Conservation (phyloP, 1,140 invertebrate species). For the Meteorus sp. region DNA sequence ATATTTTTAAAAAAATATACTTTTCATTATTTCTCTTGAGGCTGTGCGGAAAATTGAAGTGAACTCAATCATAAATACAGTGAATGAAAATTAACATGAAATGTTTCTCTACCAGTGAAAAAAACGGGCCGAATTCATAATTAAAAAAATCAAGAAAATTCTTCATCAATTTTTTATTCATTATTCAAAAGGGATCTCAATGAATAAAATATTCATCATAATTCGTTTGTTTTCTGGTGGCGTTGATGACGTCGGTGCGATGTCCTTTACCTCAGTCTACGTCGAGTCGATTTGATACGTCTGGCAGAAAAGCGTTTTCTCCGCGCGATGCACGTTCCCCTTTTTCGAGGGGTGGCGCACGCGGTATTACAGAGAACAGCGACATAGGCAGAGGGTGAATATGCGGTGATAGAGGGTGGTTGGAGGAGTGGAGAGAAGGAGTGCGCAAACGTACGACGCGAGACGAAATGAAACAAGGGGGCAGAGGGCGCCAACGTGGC, state of each 20-base stretch:
- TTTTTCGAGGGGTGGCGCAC: constrained; percentile 1
- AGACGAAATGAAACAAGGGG: constrained; percentile 16
- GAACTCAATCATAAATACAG: too few species aligned
- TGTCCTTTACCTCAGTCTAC: constrained; percentile 38
- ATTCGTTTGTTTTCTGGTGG: background rate
- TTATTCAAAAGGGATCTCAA: too few species aligned
- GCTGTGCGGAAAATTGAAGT: too few species aligned
- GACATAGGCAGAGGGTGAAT: constrained; percentile 4
- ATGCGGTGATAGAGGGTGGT: background rate
- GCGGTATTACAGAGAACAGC: background rate
- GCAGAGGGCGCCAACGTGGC: constrained; percentile 51
- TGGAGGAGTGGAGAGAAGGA: background rate
- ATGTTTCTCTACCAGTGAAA: too few species aligned
- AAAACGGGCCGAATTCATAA: too few species aligned
- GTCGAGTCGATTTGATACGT: constrained; percentile 44
- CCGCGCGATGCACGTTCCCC: constrained; percentile 32
- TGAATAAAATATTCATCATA: background rate
- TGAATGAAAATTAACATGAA: too few species aligned
- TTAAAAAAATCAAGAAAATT: too few species aligned
- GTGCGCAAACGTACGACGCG: constrained; percentile 6
- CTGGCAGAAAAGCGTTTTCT: constrained; percentile 42
- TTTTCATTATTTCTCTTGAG: too few species aligned
- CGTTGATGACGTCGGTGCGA: constrained; percentile 36
- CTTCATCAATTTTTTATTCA: too few species aligned
- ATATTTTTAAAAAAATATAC: background rate